A percentile compares a stretch with the other conserved stretches of the same genome.
phyloP scores from a whole-genome alignment of 2,113 vertebrate species.

The Dascyllus trimaculatus region DNA sequence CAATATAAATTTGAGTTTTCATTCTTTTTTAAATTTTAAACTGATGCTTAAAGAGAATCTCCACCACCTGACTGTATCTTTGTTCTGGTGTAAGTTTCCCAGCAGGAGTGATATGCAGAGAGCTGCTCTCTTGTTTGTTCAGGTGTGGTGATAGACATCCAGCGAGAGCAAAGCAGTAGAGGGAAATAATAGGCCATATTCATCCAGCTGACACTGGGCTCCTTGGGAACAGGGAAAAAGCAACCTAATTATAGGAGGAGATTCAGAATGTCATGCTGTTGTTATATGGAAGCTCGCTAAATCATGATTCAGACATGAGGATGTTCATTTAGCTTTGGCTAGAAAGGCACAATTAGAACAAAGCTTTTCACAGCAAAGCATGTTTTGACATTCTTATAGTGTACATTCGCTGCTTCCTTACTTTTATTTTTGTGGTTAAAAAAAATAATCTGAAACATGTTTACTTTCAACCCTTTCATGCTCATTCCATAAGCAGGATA shows the following conservation, averaged over 20 bases:
- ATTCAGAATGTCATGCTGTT: conserved; percentile 53
- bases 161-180: conserved; percentile 48
- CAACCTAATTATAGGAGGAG: conserved; percentile 65
- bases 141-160: conserved; percentile 68
- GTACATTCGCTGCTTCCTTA: conserved; percentile 14
- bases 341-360: conserved; percentile 28
- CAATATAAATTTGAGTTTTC: conserved; percentile 18
- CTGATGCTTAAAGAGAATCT: conserved; percentile 43
- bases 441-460: background rate
- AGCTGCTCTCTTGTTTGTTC: conserved; percentile 62
- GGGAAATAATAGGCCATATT: conserved; percentile 65
- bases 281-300: conserved; percentile 44
- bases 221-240: conserved; percentile 48
- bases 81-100: conserved; percentile 47
- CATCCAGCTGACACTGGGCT: conserved; percentile 59
- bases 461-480: background rate
- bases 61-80: conserved; percentile 46
- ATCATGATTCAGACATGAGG: conserved; percentile 37
- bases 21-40: conserved; percentile 29
- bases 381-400: conserved; percentile 19
- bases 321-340: conserved; percentile 33
- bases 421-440: background rate
- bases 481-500: background rate
- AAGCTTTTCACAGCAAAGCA: conserved; percentile 10
- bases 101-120: conserved; percentile 42